Evolutionary conservation across 2,113 vertebrate species (phyloP).

Genomic region (Eleginops maclovinus): DNA sequence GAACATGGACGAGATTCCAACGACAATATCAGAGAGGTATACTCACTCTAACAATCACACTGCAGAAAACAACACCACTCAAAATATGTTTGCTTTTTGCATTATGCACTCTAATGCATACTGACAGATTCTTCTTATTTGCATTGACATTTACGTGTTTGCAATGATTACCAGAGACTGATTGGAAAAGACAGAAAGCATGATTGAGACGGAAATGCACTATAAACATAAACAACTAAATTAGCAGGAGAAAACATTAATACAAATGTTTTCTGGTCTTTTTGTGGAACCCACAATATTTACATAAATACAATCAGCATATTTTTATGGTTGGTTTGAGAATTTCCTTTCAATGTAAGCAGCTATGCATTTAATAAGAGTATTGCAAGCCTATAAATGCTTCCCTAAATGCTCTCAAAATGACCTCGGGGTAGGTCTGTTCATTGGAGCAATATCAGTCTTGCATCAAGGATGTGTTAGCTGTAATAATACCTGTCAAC

Average conservation of each 20-base stretch:
- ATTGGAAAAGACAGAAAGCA: conserved; percentile 70
- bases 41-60: conserved; percentile 67
- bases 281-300: conserved; percentile 66
- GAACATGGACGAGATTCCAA: conserved; percentile 60
- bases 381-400: conserved; percentile 68
- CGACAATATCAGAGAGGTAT: conserved; percentile 59
- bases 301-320: conserved; percentile 78
- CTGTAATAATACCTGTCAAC: conserved; percentile 59
- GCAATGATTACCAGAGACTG: conserved; percentile 68
- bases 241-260: conserved; percentile 64
- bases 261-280: conserved; percentile 68
- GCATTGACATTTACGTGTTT: conserved; percentile 67
- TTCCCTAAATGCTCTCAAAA: conserved; percentile 60
- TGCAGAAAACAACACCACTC: conserved; percentile 66
- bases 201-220: conserved; percentile 71
- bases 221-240: conserved; percentile 69
- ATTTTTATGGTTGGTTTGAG: conserved; percentile 66
- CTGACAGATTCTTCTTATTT: conserved; percentile 65
- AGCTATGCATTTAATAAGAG: conserved; percentile 73
- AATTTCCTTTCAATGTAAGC: conserved; percentile 65
- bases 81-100: conserved; percentile 62
- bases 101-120: conserved; percentile 62
- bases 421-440: conserved; percentile 55
- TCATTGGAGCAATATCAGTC: conserved; percentile 56
- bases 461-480: conserved; percentile 57